Percentiles rank a stretch among this genome's conserved stretches.
These are phyloP conservation scores for Drosophila eohydei DNA, from an alignment of 2,888 invertebrate genomes.

Conservation along the genomic window DNA sequence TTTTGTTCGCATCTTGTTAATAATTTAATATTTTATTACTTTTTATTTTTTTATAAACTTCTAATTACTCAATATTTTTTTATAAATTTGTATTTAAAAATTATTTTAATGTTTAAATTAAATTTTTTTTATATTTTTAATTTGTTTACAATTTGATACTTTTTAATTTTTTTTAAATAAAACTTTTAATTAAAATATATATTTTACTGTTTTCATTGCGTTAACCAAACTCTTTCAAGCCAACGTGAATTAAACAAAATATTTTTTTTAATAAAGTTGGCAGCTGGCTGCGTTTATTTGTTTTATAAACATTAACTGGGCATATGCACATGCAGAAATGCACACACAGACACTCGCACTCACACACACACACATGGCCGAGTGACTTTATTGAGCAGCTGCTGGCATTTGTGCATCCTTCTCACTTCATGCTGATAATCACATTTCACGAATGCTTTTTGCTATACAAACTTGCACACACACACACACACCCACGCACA, in stretches of 20 bases:
- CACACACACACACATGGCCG: not conserved
- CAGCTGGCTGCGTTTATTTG: constrained; percentile 17
- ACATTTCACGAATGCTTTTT: constrained; percentile 76
- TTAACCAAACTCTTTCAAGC: not conserved
- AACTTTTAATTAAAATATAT: not conserved
- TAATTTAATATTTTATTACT: no score
- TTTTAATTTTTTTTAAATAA: not conserved
- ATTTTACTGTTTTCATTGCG: not conserved
- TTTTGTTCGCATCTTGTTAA: no score
- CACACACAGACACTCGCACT: constrained; percentile 1
- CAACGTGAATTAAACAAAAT: not conserved
- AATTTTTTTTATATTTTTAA: not conserved
- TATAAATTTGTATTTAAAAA: not conserved
- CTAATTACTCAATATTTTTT: no score
- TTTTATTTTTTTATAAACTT: no score
- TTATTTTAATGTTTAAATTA: not conserved
- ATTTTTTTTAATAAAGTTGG: constrained; percentile 30
- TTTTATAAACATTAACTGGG: constrained; percentile 39
- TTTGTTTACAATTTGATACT: not conserved
- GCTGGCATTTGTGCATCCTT: constrained; percentile 45
- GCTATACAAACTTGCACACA: constrained; percentile 40
- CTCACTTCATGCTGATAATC: constrained; percentile 65
- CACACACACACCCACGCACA: constrained; percentile 14
- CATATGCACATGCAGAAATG: constrained; percentile 7
- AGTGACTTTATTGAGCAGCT: constrained; percentile 73